Evolutionary conservation across 2,113 vertebrate species (phyloP).

Genomic region (Xenus cinereus): DNA sequence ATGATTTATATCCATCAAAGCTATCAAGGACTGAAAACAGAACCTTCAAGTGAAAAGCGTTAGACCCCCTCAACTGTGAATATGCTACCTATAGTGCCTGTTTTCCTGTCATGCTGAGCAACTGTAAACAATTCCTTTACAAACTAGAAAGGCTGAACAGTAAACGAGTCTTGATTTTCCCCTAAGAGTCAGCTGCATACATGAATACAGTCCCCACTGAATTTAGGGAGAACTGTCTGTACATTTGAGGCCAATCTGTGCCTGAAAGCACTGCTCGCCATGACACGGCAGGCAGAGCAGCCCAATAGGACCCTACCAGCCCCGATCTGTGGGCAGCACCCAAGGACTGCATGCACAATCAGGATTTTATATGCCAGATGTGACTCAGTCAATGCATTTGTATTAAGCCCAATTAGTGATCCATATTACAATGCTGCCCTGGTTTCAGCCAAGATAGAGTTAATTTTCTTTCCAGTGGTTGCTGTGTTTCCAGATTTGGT

Average conservation of each 20-base stretch:
- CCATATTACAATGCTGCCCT: not conserved
- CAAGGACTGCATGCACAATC: rapidly evolving
- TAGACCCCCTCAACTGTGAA: rapidly evolving
- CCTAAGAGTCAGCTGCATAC: not conserved
- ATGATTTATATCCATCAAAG: not conserved
- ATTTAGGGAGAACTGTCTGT: too few relatives aligned
- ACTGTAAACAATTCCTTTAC: not conserved
- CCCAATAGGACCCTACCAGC: rapidly evolving
- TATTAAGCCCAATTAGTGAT: not conserved
- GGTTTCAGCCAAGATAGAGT: not conserved
- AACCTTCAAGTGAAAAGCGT: not conserved
- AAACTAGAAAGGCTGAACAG: not conserved
- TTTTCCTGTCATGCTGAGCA: not conserved
- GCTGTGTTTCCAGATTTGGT: not conserved
- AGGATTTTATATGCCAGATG: not conserved
- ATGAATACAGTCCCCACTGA: rapidly evolving
- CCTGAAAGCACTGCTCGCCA: rapidly evolving
- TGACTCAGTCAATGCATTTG: not conserved
- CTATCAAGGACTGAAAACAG: not conserved
- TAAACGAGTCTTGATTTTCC: not conserved
- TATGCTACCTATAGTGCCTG: rapidly evolving
- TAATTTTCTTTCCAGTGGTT: not conserved
- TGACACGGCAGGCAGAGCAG: not conserved
- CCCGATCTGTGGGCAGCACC: not conserved
- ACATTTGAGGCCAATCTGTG: not conserved